Conservation (phyloP, 1,140 invertebrate genomes). For the Polyergus mexicanus region DNA sequence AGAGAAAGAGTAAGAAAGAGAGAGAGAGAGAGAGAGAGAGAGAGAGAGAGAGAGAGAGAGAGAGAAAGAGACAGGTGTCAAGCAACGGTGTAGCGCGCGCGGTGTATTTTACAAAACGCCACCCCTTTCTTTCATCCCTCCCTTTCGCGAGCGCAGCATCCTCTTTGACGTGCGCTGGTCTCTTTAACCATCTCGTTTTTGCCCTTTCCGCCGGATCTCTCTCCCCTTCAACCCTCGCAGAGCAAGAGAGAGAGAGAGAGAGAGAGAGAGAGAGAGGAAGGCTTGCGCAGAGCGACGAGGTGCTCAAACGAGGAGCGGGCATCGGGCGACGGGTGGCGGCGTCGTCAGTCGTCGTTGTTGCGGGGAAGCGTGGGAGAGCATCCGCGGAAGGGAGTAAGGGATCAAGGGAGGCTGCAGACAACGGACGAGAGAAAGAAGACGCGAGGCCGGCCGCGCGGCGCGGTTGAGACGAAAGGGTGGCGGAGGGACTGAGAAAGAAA, state of each 20-base stretch:
- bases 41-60: conserved; percentile 15
- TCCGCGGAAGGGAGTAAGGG: conserved; percentile 60
- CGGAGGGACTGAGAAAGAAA: not conserved
- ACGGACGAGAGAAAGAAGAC: conserved; percentile 46
- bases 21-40: not conserved
- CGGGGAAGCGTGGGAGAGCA: conserved; percentile 69
- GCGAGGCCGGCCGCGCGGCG: conserved; percentile 52
- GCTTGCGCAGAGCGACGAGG: conserved; percentile 49
- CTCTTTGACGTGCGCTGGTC: conserved; percentile 23
- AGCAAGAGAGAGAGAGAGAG: conserved; percentile 57
- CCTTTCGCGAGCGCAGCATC: conserved; percentile 17
- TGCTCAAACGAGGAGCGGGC: conserved; percentile 58
- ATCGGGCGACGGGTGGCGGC: conserved; percentile 21
- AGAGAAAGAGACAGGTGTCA: conserved; percentile 27
- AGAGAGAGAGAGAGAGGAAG: conserved; percentile 39
- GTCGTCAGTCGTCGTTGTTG: conserved; percentile 45
- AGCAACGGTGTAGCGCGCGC: not conserved
- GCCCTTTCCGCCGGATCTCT: conserved; percentile 48
- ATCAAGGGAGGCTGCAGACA: conserved; percentile 50
- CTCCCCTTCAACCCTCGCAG: not conserved
- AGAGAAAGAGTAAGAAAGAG: conserved; percentile 15
- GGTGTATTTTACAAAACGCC: conserved; percentile 66
- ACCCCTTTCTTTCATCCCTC: conserved; percentile 21
- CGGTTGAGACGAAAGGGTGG: conserved; percentile 2
- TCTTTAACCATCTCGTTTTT: conserved; percentile 68